Evolutionary conservation across 2,797 vertebrate species (phyloP).

Genomic region (Scolopax rusticola): DNA sequence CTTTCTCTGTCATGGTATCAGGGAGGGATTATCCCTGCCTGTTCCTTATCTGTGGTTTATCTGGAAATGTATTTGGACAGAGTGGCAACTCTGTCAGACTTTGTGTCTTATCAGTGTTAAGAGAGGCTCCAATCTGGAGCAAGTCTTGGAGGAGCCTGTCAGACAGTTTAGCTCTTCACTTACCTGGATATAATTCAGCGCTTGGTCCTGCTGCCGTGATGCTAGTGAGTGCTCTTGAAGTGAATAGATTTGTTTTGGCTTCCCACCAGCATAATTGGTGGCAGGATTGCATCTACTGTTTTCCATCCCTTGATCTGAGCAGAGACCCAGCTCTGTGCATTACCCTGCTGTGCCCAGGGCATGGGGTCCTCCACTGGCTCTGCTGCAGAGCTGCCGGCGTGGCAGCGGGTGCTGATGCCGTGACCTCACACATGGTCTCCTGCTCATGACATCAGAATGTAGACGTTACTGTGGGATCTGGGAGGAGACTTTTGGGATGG

Average conservation of each 20-base stretch:
- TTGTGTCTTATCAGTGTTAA: slow-evolving; percentile 36
- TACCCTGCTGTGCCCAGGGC: not conserved
- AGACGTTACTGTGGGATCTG: not conserved
- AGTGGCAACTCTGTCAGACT: not conserved
- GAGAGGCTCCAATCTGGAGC: not conserved
- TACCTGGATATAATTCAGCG: not conserved
- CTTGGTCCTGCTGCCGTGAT: not conserved
- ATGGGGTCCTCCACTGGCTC: rapidly evolving
- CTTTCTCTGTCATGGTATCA: not conserved
- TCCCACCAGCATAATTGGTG: not conserved
- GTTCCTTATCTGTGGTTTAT: slow-evolving; percentile 56
- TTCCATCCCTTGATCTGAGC: not conserved
- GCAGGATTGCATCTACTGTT: not conserved
- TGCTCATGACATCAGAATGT: not conserved
- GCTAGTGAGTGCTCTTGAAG: not conserved
- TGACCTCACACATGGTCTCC: rapidly evolving
- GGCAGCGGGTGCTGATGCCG: not conserved
- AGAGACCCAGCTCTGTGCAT: not conserved
- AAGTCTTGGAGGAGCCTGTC: not conserved
- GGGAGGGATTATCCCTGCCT: slow-evolving; percentile 14
- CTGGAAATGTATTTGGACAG: slow-evolving; percentile 22
- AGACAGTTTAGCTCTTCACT: not conserved
- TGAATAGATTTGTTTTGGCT: not conserved
- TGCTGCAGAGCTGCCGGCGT: not conserved
- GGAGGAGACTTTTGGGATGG: not conserved